Base-by-base conservation (phyloP, 2,797 vertebrate species). In the Apogon hyalosoma region DNA sequence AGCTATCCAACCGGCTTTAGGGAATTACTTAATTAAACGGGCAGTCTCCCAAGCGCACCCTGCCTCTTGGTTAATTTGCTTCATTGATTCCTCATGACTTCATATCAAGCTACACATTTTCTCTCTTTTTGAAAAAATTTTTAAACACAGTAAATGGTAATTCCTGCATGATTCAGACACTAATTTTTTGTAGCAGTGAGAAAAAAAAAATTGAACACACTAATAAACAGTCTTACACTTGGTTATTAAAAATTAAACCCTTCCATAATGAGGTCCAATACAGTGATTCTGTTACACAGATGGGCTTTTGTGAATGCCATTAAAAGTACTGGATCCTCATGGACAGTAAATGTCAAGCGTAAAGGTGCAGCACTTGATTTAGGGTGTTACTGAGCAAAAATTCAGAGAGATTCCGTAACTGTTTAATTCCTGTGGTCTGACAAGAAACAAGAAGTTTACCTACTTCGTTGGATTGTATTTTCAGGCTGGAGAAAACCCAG, bases 1-100 rank as follows among this genome's bases (percentile, higher is more conserved):
- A 60, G 66, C 43, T 2, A 46, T 55, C 73, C 43, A 68, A 52
- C 42, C 55, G 24, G 51, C 81, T 82, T 76, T 11, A 19, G 84
- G 79, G 87, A 86, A 76, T 75, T 69, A 56, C 38, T 77, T 87
- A 86, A 89, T 90, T 82, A 85, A 83, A 76, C 18, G 21, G 79
- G 61, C 79, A 73, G 69, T 57, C 69, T 88, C 78, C 75, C 63
- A 63, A 71, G 51, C 46, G 72, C 74, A 73, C 59, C 33, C 48
- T 2, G 69, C 57, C 58, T 72, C 42, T 57, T 31, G 39, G 64
- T 66, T 85, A 72, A 85, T 86, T 83, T 80, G 54, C 62, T 74
- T 76, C 62, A 69, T 77, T 83, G 73, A 74, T 75, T 68, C 45
- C 42, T 68, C 56, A 67, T 54, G 64, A 79, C 71, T 83, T 81